A percentile compares a stretch with the other conserved stretches of the same genome.
phyloP scores from a whole-genome alignment of 1,140 invertebrate species.

The Nasonia vitripennis region DNA sequence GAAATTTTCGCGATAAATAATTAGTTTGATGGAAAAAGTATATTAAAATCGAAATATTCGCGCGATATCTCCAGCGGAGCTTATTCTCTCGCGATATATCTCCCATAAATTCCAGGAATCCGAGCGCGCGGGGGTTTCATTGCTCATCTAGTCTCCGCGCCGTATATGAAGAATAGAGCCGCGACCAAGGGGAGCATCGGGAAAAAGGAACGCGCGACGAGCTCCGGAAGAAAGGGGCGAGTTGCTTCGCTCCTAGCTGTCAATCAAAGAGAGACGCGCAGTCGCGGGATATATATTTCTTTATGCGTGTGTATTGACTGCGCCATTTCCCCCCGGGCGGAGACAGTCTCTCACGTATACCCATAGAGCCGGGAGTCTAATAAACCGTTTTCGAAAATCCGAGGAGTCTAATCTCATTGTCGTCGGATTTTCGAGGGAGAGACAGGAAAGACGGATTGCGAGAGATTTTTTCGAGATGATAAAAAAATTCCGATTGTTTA shows the following conservation, averaged over 20 bases:
- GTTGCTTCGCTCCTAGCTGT: constrained; percentile 58
- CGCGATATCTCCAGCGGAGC: not conserved
- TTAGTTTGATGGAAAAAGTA: not conserved
- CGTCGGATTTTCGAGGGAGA: not conserved
- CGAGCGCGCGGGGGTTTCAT: constrained; percentile 33
- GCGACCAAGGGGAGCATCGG: not conserved
- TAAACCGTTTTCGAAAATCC: constrained; percentile 50
- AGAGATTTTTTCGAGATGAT: not conserved
- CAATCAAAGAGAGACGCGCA: constrained; percentile 55
- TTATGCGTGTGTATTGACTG: constrained; percentile 44
- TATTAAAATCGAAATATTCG: not conserved
- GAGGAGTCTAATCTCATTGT: constrained; percentile 51
- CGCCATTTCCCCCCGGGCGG: not conserved
- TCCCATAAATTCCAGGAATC: constrained; percentile 43
- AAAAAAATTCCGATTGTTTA: not conserved
- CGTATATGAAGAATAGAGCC: constrained; percentile 19
- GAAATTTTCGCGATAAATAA: too few relatives aligned
- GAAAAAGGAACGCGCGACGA: not conserved
- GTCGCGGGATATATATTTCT: constrained; percentile 19
- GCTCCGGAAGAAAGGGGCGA: constrained; percentile 39
- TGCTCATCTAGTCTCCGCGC: constrained; percentile 29
- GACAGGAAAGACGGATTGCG: not conserved
- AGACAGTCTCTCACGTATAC: not conserved
- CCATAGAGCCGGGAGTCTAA: not conserved
- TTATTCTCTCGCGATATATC: constrained; percentile 1